Conservation (phyloP, 1,140 invertebrate species). For the Paracyclopina nana region DNA sequence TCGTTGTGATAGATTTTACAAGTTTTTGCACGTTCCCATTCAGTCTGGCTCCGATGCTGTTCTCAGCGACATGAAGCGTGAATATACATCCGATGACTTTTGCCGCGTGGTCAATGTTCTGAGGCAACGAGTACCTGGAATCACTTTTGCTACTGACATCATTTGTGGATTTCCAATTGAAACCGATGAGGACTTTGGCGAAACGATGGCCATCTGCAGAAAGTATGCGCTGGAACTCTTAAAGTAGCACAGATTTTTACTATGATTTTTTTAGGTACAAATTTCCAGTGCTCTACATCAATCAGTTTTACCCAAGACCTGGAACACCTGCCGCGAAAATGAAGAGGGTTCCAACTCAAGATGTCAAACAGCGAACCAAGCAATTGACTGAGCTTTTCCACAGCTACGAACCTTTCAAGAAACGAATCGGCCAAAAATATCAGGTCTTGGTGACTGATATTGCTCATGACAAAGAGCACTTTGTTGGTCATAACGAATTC, state of each 20-base stretch:
- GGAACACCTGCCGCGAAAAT: slow-evolving; percentile 86
- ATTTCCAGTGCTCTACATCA: slow-evolving; percentile 89
- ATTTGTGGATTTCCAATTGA: slow-evolving; percentile 98
- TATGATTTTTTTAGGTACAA: too few species aligned
- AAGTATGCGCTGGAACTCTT: too few species aligned
- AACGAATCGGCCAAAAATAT: slow-evolving; percentile 51
- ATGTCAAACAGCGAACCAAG: slow-evolving; percentile 77
- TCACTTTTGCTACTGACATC: slow-evolving; percentile 92
- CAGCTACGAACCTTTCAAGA: slow-evolving; percentile 62
- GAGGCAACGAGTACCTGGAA: slow-evolving; percentile 49
- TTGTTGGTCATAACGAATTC: slow-evolving; percentile 82
- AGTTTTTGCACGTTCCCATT: slow-evolving; percentile 90
- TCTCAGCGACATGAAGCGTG: slow-evolving; percentile 82
- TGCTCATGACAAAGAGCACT: slow-evolving; percentile 72
- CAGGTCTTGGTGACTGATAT: slow-evolving; percentile 76
- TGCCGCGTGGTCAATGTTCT: slow-evolving; percentile 69
- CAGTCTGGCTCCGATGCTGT: slow-evolving; percentile 88
- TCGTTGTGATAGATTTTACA: slow-evolving; percentile 64
- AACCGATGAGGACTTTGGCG: slow-evolving; percentile 70
- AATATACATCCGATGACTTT: slow-evolving; percentile 76
- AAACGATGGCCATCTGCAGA: slow-evolving; percentile 60
- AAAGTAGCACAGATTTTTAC: too few species aligned
- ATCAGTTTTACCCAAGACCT: slow-evolving; percentile 89
- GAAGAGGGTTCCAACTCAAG: slow-evolving; percentile 50
- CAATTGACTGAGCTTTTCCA: slow-evolving; percentile 71